Evolutionary conservation across 53 echinoderm and acorn worm genomes (phyloP).

Genomic region (Crossaster papposus): DNA sequence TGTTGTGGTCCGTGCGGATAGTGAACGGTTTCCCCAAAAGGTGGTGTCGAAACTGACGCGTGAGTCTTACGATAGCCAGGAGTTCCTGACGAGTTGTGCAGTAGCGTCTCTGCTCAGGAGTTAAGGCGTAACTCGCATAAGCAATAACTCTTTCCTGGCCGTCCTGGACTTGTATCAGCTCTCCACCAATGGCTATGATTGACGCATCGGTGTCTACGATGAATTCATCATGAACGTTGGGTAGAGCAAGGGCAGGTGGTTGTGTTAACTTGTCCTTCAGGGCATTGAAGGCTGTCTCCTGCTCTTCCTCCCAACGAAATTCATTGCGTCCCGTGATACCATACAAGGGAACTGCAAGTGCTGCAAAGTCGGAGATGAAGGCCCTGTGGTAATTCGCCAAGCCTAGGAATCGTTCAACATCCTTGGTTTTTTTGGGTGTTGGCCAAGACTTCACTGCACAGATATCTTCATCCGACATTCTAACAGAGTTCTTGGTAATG

Average conservation of each 20-base stretch:
- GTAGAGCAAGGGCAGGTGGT: conserved; percentile 34
- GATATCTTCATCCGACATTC: too few species aligned
- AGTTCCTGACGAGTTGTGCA: conserved; percentile 63
- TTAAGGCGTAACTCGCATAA: conserved; percentile 50
- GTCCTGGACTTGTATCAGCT: conserved; percentile 49
- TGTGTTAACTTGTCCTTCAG: conserved; percentile 10
- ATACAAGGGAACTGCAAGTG: conserved; percentile 50
- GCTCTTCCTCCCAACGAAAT: conserved; percentile 36
- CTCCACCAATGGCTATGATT: conserved; percentile 41
- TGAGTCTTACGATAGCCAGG: too few species aligned
- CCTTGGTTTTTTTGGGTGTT: conserved; percentile 26
- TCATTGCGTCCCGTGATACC: not conserved
- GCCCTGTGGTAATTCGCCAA: conserved; percentile 57
- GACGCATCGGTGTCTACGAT: conserved; percentile 64
- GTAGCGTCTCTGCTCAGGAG: conserved; percentile 54
- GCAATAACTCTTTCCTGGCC: conserved; percentile 42
- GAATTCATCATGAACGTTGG: conserved; percentile 33
- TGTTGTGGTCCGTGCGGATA: conserved; percentile 57
- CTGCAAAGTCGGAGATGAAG: conserved; percentile 34
- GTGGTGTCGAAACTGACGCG: conserved; percentile 56
- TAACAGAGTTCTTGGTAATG: too few species aligned
- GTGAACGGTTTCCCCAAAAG: conserved; percentile 51
- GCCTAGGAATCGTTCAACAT: conserved; percentile 58
- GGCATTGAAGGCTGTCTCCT: too few species aligned
- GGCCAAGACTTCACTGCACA: conserved; percentile 35